phyloP scores from a whole-genome alignment of 23 tunicate genomes.

The Ascidia mentula region DNA sequence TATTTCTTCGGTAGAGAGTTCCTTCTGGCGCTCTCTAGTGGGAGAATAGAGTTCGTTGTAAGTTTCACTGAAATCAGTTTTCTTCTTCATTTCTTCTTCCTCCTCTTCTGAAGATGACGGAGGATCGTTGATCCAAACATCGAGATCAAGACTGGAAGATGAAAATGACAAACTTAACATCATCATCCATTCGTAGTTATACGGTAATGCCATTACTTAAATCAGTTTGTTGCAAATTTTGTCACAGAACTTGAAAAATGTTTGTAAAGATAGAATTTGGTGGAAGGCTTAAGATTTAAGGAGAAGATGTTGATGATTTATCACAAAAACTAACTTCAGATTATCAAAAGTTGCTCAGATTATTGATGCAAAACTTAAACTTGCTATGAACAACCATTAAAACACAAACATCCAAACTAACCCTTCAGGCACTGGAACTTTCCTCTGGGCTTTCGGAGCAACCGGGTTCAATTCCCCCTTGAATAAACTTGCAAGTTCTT shows the following conservation, averaged over 20 bases:
- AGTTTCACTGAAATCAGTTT: constrained; percentile 33
- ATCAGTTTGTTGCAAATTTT: too few relatives aligned
- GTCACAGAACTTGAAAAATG: too few relatives aligned
- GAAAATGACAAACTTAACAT: too few relatives aligned
- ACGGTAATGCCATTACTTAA: too few relatives aligned
- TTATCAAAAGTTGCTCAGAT: neutral
- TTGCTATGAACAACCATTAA: too few relatives aligned
- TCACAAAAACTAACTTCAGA: neutral
- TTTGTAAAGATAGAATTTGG: neutral
- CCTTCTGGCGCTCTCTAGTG: constrained; percentile 35
- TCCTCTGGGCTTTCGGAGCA: constrained; percentile 92
- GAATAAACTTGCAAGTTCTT: constrained; percentile 47
- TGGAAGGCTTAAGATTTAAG: neutral
- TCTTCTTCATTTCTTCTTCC: constrained; percentile 12
- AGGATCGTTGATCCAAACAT: constrained; percentile 95
- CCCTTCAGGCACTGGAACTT: constrained; percentile 98
- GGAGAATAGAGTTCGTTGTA: constrained; percentile 67
- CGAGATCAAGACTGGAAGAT: constrained; percentile 78
- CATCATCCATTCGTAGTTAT: too few relatives aligned
- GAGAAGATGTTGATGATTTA: neutral
- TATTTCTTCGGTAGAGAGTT: constrained; percentile 54
- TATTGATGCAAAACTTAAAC: neutral
- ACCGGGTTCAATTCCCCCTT: constrained; percentile 97
- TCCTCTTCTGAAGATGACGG: constrained; percentile 69
- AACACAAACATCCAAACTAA: constrained; percentile 9